A percentile compares a stretch with the other conserved stretches of the same genome.
Conservation (phyloP, 1,140 invertebrate species). For the Drosophila nebulosa region DNA sequence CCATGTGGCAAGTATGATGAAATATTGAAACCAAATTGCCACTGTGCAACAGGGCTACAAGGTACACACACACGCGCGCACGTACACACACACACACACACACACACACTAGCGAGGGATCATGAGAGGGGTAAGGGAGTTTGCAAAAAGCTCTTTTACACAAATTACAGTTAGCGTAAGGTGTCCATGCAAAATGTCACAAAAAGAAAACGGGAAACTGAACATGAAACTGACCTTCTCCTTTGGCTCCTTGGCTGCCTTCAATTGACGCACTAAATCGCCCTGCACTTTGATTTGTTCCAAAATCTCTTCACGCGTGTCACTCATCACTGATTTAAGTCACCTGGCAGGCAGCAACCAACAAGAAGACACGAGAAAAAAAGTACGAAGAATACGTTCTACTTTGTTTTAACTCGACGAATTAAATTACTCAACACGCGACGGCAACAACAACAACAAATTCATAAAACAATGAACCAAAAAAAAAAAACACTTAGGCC, state of each 20-base stretch:
- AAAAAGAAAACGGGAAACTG: neutral
- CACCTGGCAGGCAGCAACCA: conserved; percentile 25
- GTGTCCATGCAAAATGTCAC: conserved; percentile 1
- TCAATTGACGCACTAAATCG: conserved; percentile 90
- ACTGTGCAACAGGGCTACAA: conserved; percentile 6
- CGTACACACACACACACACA: neutral
- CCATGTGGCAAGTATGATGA: conserved; percentile 10
- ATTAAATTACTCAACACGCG: neutral
- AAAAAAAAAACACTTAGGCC: too few species aligned
- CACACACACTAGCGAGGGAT: neutral
- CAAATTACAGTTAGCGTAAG: neutral
- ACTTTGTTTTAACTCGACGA: conserved; percentile 8
- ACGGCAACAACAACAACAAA: neutral
- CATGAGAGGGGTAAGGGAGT: neutral
- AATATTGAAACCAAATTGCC: conserved; percentile 2
- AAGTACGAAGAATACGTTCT: conserved; percentile 1
- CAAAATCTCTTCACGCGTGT: conserved; percentile 83
- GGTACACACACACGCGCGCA: neutral
- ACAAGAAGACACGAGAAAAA: conserved; percentile 27
- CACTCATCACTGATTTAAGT: conserved; percentile 73
- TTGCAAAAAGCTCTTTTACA: conserved; percentile 1
- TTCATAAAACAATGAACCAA: too few species aligned
- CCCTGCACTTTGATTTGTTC: conserved; percentile 90
- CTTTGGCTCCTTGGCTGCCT: conserved; percentile 88
- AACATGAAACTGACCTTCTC: conserved; percentile 83